phyloP scores from a whole-genome alignment of 2,797 vertebrate species.

The Esox lucius region DNA sequence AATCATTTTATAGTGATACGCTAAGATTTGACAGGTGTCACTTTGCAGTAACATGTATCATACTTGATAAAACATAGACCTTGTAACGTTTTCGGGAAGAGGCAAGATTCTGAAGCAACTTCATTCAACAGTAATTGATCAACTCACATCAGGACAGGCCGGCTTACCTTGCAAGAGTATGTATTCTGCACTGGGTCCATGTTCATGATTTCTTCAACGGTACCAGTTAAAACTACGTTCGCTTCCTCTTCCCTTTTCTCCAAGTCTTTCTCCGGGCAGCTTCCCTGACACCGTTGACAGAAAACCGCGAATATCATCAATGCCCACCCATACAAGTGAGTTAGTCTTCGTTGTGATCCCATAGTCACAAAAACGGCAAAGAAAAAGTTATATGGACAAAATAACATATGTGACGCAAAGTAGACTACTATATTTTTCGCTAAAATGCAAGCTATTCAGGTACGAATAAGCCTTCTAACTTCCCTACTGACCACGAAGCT shows the following conservation, averaged over 20 bases:
- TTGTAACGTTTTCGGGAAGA: background rate
- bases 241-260: constrained; percentile 92
- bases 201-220: constrained; percentile 96
- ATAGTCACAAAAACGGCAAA: constrained; percentile 60
- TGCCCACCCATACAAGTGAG: constrained; percentile 58
- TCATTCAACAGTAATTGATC: background rate
- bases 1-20: background rate
- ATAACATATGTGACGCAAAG: constrained; percentile 20
- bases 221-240: constrained; percentile 93
- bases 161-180: constrained; percentile 95
- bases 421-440: constrained; percentile 28
- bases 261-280: constrained; percentile 88
- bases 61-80: background rate
- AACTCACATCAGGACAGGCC: background rate
- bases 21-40: constrained; percentile 23
- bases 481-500: constrained; percentile 50
- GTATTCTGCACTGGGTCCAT: constrained; percentile 95
- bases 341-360: constrained; percentile 64
- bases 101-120: background rate
- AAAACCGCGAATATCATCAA: constrained; percentile 67
- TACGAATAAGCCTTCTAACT: constrained; percentile 51
- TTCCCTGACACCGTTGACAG: constrained; percentile 68
- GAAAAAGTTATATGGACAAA: constrained; percentile 33
- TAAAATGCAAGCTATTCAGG: constrained; percentile 18
- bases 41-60: constrained; percentile 1